Evolutionary conservation across 1,140 invertebrate genomes (phyloP).

Genomic region (Bemisia tabaci): DNA sequence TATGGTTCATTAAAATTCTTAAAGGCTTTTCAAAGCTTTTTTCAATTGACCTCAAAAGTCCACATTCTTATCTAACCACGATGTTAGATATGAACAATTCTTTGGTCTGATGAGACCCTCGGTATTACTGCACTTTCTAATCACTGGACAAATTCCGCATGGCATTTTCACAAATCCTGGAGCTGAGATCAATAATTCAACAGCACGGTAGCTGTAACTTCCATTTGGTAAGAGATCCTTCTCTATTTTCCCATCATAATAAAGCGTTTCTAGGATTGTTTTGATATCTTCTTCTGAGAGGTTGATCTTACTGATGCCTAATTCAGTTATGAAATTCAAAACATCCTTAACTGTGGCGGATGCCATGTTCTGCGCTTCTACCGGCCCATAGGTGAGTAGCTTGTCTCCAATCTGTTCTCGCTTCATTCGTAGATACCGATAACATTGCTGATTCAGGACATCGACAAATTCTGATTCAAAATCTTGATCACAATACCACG

Average conservation of each 20-base stretch:
- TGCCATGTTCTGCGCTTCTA: constrained; percentile 56
- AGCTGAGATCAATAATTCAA: constrained; percentile 47
- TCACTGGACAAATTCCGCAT: constrained; percentile 83
- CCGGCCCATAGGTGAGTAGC: constrained; percentile 55
- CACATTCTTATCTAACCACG: background rate
- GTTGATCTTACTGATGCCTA: constrained; percentile 80
- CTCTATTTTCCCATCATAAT: constrained; percentile 89
- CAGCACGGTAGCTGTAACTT: constrained; percentile 58
- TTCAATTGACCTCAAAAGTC: background rate
- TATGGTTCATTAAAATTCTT: too few species aligned
- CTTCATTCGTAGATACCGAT: constrained; percentile 55
- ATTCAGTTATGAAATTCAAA: constrained; percentile 78
- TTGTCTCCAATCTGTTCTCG: constrained; percentile 40
- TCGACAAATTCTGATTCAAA: constrained; percentile 98
- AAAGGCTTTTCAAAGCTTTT: too few species aligned
- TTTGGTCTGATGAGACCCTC: constrained; percentile 30
- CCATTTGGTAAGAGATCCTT: constrained; percentile 49
- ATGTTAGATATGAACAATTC: background rate
- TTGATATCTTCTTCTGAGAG: constrained; percentile 79
- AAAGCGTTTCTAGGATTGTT: constrained; percentile 80
- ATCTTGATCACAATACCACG: constrained; percentile 55
- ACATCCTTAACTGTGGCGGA: constrained; percentile 73
- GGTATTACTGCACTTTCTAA: constrained; percentile 56
- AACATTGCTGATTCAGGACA: constrained; percentile 82
- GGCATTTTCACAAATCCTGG: constrained; percentile 71